A percentile compares a stretch with the other conserved stretches of the same genome.
These are phyloP conservation scores for Eciton burchellii DNA, from an alignment of 1,140 invertebrate genomes.

Conservation along the genomic window DNA sequence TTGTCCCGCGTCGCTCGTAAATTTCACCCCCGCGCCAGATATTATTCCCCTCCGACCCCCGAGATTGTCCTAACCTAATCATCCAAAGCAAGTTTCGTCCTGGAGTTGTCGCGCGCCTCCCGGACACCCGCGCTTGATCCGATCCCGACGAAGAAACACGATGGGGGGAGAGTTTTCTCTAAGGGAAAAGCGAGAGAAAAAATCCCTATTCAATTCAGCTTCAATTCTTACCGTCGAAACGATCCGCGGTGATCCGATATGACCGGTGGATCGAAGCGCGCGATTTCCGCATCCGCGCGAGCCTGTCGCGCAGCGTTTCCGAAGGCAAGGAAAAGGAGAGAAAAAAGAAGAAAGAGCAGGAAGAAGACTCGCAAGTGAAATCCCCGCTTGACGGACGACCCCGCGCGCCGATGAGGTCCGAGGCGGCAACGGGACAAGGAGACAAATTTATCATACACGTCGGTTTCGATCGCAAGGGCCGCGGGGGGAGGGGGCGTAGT, in stretches of 20 bases:
- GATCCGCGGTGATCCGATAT: too few species aligned
- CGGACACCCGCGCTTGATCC: background rate
- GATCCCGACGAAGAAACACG: background rate
- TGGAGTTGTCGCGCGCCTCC: background rate
- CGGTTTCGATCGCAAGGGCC: background rate
- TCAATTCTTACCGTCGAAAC: too few species aligned
- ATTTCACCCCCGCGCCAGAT: constrained; percentile 13
- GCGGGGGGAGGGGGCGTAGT: background rate
- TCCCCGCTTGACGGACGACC: constrained; percentile 24
- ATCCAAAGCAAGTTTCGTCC: background rate
- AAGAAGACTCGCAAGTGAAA: constrained; percentile 15
- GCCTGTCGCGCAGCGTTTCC: too few species aligned
- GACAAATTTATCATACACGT: constrained; percentile 49
- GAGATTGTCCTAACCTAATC: background rate
- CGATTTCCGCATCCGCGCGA: too few species aligned
- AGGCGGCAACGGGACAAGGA: background rate
- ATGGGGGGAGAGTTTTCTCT: background rate
- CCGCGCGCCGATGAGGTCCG: constrained; percentile 41
- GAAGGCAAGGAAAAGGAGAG: too few species aligned
- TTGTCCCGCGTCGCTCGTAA: background rate
- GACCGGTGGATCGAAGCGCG: background rate
- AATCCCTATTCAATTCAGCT: too few species aligned
- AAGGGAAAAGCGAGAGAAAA: background rate
- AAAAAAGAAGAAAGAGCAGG: too few species aligned
- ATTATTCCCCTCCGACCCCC: background rate